These are phyloP conservation scores for Platyura marginata DNA, from an alignment of 1,140 invertebrate genomes.

Conservation along the genomic window DNA sequence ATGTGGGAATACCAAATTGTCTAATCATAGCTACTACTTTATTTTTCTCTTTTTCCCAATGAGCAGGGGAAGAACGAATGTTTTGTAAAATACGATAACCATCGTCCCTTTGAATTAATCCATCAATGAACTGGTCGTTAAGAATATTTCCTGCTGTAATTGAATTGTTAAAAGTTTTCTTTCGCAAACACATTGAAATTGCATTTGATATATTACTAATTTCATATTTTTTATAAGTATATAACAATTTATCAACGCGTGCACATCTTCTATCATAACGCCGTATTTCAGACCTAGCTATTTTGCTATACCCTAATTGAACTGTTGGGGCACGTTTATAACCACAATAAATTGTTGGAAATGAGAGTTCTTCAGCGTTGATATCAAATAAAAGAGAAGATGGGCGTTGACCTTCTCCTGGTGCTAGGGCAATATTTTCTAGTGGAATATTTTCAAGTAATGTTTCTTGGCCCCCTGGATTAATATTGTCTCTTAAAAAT, in stretches of 20 bases:
- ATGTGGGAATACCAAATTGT: constrained; percentile 10
- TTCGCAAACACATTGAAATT: too few species aligned
- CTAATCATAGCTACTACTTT: constrained; percentile 11
- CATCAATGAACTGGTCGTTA: not conserved
- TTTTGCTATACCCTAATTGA: not conserved
- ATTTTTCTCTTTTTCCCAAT: constrained; percentile 10
- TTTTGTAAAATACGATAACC: constrained; percentile 8
- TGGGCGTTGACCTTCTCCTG: not conserved
- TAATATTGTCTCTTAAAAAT: too few species aligned
- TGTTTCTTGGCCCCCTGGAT: not conserved
- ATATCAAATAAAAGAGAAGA: not conserved
- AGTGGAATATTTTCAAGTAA: not conserved
- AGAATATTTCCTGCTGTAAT: constrained; percentile 2
- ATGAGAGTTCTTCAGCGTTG: not conserved
- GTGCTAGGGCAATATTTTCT: not conserved
- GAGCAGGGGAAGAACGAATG: constrained; percentile 7
- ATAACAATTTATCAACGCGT: not conserved
- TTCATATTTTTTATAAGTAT: not conserved
- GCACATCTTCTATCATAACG: not conserved
- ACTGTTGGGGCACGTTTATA: not conserved
- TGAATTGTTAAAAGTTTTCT: too few species aligned
- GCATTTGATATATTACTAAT: too few species aligned
- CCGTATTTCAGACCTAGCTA: not conserved
- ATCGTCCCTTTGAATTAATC: constrained; percentile 6
- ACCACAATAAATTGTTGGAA: not conserved